Conservation (phyloP, 2,797 vertebrate species). For the Melanotaenia parkinsoni region DNA sequence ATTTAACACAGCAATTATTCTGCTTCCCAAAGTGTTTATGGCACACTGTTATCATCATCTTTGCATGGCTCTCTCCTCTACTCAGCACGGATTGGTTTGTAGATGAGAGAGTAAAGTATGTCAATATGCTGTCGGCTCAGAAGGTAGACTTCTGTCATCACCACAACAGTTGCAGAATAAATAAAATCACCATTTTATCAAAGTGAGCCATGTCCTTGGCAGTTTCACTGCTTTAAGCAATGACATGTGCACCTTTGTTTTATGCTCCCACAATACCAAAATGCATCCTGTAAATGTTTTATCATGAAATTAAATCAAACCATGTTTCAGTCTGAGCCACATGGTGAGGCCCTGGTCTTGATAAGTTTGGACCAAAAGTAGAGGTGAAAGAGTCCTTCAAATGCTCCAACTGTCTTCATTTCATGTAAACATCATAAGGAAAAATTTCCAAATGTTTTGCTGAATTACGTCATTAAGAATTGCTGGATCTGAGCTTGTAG, state of each 20-base stretch:
- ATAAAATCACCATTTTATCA: neutral
- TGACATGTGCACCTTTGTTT: neutral
- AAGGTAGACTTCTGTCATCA: neutral
- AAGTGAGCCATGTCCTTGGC: neutral
- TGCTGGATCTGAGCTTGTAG: constrained; percentile 18
- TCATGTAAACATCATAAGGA: constrained; percentile 21
- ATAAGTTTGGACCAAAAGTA: neutral
- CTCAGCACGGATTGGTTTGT: neutral
- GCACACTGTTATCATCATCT: neutral
- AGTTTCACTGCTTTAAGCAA: neutral
- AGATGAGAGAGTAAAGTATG: neutral
- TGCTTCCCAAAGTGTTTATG: neutral
- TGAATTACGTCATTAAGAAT: constrained; percentile 26
- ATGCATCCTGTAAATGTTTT: neutral
- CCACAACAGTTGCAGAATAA: neutral
- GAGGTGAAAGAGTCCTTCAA: neutral
- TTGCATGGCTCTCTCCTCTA: neutral
- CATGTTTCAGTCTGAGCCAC: neutral
- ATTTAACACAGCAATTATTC: neutral
- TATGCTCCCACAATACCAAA: neutral
- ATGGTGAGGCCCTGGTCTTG: too few species aligned
- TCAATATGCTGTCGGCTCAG: neutral
- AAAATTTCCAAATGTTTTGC: constrained; percentile 26
- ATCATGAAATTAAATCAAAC: neutral
- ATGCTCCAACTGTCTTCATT: constrained; percentile 5